These are phyloP conservation scores for Rhombomys opimus DNA, from an alignment of 2,113 vertebrate genomes.

Conservation along the genomic window DNA sequence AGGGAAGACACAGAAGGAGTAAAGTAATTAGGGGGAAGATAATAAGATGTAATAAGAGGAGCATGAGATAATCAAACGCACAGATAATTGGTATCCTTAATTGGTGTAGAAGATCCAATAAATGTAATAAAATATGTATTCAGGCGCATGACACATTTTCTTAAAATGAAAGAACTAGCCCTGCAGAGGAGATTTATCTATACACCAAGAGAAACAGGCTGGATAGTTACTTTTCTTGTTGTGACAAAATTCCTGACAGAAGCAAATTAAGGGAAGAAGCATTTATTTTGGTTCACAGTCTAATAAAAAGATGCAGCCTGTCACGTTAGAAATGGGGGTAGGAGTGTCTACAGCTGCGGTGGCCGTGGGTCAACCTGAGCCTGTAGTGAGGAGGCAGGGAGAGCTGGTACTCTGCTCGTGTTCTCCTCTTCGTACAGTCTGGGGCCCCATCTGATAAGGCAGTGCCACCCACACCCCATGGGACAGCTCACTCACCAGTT, in stretches of 20 bases:
- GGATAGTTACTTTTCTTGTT: not conserved
- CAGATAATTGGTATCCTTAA: conserved; percentile 67
- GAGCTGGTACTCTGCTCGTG: no score
- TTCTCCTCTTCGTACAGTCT: not conserved
- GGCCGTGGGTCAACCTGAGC: not conserved
- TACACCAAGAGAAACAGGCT: not conserved
- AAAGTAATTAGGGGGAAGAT: conserved; percentile 63
- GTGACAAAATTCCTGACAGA: not conserved
- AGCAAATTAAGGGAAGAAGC: not conserved
- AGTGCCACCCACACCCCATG: no score
- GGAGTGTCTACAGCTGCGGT: not conserved
- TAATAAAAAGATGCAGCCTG: not conserved
- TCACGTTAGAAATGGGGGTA: not conserved
- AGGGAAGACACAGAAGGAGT: conserved; percentile 40
- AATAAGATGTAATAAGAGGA: conserved; percentile 55
- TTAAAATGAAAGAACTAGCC: conserved; percentile 54
- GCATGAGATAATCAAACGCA: conserved; percentile 63
- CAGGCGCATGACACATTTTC: conserved; percentile 55
- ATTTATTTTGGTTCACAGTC: not conserved
- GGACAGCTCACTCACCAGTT: not conserved
- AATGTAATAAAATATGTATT: conserved; percentile 58
- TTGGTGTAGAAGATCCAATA: conserved; percentile 58
- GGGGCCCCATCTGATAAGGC: not conserved
- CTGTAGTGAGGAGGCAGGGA: not conserved
- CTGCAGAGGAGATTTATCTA: conserved; percentile 28